Percentiles rank a stretch among this genome's conserved stretches.
Evolutionary conservation across 2,797 vertebrate species (phyloP).

Genomic region (Syndactyla subalaris): DNA sequence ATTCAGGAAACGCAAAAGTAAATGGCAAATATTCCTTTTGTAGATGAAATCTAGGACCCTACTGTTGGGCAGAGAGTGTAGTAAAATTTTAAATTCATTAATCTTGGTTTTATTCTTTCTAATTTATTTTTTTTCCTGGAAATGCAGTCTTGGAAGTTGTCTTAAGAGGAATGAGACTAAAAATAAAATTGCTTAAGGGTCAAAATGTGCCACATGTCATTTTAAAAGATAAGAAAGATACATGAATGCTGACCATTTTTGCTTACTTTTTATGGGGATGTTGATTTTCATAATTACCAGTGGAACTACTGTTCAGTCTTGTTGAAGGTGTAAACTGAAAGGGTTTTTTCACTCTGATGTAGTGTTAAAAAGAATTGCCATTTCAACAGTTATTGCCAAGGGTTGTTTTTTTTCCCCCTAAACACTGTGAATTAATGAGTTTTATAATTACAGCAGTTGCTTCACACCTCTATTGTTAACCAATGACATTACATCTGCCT

Average conservation of each 20-base stretch:
- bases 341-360: conserved; percentile 40
- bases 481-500: conserved; percentile 86
- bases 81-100: neutral
- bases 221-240: neutral
- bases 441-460: conserved; percentile 82
- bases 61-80: neutral
- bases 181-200: neutral
- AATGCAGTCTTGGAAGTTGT: neutral
- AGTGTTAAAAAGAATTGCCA: conserved; percentile 59
- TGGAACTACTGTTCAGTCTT: conserved; percentile 57
- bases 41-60: neutral
- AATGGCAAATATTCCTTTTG: neutral
- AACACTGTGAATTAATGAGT: conserved; percentile 81
- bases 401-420: neutral
- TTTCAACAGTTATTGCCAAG: conserved; percentile 70
- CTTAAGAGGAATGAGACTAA: neutral
- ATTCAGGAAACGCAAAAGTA: neutral
- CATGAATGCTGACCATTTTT: neutral
- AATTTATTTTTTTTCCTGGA: neutral
- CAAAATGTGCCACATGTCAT: neutral
- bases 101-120: neutral
- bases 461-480: conserved; percentile 86
- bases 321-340: conserved; percentile 67
- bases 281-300: conserved; percentile 53
- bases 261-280: conserved; percentile 31